A percentile compares a stretch with the other conserved stretches of the same genome.
Evolutionary conservation across 2,888 invertebrate species (phyloP).

Genomic region (Sinotaia quadrata): DNA sequence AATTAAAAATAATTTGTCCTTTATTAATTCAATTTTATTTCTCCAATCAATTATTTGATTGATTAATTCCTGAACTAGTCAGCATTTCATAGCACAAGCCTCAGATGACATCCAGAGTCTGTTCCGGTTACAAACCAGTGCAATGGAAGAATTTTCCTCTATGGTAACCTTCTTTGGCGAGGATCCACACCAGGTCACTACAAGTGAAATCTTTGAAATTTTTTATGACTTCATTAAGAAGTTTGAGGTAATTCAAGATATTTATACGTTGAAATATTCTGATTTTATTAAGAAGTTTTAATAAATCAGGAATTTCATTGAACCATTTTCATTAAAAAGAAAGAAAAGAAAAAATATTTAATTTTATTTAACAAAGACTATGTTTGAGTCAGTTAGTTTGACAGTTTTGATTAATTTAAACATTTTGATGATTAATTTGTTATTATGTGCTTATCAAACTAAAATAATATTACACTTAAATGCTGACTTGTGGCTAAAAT

Average conservation of each 20-base stretch:
- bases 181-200: conserved; percentile 59
- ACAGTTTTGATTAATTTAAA: no score
- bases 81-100: conserved; percentile 59
- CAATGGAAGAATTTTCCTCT: conserved; percentile 59
- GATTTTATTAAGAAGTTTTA: no score
- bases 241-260: conserved; percentile 70
- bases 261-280: no score
- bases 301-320: no score
- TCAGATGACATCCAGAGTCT: conserved; percentile 63
- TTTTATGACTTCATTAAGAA: conserved; percentile 68
- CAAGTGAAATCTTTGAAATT: conserved; percentile 64
- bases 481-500: no score
- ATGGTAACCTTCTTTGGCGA: conserved; percentile 69
- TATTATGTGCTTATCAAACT: no score
- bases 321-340: no score
- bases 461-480: no score
- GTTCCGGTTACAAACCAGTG: conserved; percentile 55
- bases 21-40: neutral
- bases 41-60: neutral
- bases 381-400: no score
- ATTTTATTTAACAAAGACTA: no score
- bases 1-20: neutral
- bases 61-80: conserved; percentile 31
- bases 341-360: no score
- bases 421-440: no score